Conservation (phyloP, 2,797 vertebrate species). For the Tokudaia tokunoshimensis region DNA sequence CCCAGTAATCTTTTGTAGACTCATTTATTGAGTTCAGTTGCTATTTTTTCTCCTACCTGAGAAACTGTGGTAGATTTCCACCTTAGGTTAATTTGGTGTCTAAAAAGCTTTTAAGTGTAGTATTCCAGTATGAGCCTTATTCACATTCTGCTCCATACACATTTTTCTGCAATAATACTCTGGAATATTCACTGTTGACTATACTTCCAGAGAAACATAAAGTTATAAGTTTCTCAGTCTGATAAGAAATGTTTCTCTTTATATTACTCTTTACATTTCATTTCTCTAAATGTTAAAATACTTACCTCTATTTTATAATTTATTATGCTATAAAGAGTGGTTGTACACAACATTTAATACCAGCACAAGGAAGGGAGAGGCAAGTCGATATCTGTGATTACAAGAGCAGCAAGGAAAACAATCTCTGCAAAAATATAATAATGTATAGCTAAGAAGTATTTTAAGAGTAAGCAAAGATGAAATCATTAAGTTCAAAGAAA, state of each 20-base stretch:
- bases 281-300: not conserved
- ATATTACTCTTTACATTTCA: not conserved
- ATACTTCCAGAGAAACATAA: not conserved
- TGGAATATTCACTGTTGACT: not conserved
- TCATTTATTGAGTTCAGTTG: not conserved
- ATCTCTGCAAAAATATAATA: not conserved
- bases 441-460: not conserved
- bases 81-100: not conserved
- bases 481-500: not conserved
- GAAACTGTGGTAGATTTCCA: not conserved
- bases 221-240: not conserved
- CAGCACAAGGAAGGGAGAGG: not conserved
- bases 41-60: not conserved
- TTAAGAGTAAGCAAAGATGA: not conserved
- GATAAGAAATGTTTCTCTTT: not conserved
- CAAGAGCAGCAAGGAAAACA: not conserved
- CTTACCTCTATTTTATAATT: not conserved
- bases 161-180: not conserved
- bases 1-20: accelerated
- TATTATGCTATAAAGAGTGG: not conserved
- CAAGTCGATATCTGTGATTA: not conserved
- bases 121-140: not conserved
- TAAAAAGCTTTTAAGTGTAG: not conserved
- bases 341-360: not conserved
- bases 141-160: not conserved